These are phyloP conservation scores for Standfussiana lucernea DNA, from an alignment of 2,888 invertebrate genomes.

Conservation along the genomic window DNA sequence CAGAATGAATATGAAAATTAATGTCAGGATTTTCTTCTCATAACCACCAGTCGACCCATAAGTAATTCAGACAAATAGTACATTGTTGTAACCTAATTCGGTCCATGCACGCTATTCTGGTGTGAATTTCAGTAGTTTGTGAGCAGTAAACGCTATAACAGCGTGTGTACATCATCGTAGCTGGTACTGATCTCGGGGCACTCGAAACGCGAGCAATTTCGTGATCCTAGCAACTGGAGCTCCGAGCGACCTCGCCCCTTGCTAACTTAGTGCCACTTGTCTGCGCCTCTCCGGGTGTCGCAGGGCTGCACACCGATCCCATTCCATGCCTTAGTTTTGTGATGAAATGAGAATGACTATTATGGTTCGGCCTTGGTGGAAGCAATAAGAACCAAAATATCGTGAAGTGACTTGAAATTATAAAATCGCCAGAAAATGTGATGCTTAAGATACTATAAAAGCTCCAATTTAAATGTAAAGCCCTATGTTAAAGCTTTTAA, in stretches of 20 bases:
- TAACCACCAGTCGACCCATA: conserved; percentile 37
- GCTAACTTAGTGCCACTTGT: conserved; percentile 76
- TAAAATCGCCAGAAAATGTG: not conserved
- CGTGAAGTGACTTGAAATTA: not conserved
- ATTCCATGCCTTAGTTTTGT: not conserved
- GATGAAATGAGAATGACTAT: conserved; percentile 1
- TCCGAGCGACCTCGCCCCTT: conserved; percentile 58
- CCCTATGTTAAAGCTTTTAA: conserved; percentile 27
- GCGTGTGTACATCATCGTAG: conserved; percentile 50
- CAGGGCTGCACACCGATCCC: conserved; percentile 58
- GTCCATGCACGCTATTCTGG: conserved; percentile 38
- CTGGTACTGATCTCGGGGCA: conserved; percentile 46
- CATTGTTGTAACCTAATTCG: conserved; percentile 48
- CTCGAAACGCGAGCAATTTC: conserved; percentile 69
- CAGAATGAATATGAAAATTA: conserved; percentile 8
- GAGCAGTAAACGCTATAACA: conserved; percentile 17
- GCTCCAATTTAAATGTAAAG: not conserved
- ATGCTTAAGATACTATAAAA: not conserved
- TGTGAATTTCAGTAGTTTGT: conserved; percentile 48
- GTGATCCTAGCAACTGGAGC: conserved; percentile 63
- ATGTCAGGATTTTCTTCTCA: conserved; percentile 31
- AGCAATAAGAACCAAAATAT: not conserved
- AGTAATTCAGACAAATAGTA: conserved; percentile 52
- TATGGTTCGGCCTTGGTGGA: not conserved
- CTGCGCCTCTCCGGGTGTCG: conserved; percentile 66